Evolutionary conservation across 1,140 invertebrate genomes (phyloP).

Genomic region (Linepithema humile): DNA sequence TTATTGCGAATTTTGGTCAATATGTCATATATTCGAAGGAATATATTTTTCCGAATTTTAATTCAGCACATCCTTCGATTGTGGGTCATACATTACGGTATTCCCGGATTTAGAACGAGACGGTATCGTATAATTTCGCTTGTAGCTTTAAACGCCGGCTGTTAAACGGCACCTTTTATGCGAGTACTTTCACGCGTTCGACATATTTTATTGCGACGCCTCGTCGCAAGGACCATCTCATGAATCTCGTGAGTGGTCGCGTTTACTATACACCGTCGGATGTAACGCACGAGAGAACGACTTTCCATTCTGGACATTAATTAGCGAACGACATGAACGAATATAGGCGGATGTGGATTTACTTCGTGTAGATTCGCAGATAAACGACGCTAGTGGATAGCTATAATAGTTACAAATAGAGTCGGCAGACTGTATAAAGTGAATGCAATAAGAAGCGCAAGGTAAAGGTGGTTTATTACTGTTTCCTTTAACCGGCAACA

Average conservation of each 20-base stretch:
- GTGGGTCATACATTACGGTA: too few species aligned
- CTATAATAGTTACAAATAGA: background rate
- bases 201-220: slow-evolving; percentile 38
- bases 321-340: slow-evolving; percentile 32
- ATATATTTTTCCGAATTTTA: background rate
- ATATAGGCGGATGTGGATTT: slow-evolving; percentile 28
- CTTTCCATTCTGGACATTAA: slow-evolving; percentile 69
- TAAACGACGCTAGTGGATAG: background rate
- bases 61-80: background rate
- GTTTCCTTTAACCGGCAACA: background rate
- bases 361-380: background rate
- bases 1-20: background rate
- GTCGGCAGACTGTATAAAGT: background rate
- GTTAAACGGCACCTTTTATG: slow-evolving; percentile 15
- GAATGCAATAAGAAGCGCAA: background rate
- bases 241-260: slow-evolving; percentile 8
- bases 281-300: slow-evolving; percentile 52
- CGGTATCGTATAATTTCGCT: slow-evolving; percentile 20
- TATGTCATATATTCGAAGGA: background rate
- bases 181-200: slow-evolving; percentile 60
- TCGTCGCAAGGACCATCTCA: slow-evolving; percentile 35
- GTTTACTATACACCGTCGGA: background rate
- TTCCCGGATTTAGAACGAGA: slow-evolving; percentile 17
- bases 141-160: background rate
- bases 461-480: background rate